Conservation (phyloP, 2,113 vertebrate genomes). For the Percina caprodes region DNA sequence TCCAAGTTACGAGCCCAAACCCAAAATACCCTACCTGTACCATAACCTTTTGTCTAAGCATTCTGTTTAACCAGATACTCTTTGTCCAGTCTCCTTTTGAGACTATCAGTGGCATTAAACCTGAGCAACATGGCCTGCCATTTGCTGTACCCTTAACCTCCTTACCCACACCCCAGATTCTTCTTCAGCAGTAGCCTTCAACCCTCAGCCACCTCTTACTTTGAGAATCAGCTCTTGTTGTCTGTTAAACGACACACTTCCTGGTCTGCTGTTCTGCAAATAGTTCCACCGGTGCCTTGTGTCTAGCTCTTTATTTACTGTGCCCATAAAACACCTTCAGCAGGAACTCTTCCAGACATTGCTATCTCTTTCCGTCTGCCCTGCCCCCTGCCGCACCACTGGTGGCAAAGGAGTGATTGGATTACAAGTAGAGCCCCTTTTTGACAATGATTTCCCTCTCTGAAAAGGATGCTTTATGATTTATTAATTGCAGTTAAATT, state of each 20-base stretch:
- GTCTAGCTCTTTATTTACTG: conserved; percentile 59
- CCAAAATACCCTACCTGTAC: neutral
- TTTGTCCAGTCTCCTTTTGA: neutral
- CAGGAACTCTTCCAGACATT: conserved; percentile 62
- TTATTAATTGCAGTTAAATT: conserved; percentile 46
- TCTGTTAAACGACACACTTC: conserved; percentile 54
- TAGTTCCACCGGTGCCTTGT: conserved; percentile 36
- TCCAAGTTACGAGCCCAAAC: conserved; percentile 14
- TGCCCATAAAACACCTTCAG: conserved; percentile 62
- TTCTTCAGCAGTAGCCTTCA: neutral
- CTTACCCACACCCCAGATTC: neutral
- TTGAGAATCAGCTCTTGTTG: conserved; percentile 51
- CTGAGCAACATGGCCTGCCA: conserved; percentile 1
- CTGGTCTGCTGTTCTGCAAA: conserved; percentile 40
- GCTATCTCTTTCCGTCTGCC: conserved; percentile 43
- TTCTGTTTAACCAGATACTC: neutral
- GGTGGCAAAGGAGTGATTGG: conserved; percentile 41
- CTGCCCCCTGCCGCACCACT: neutral
- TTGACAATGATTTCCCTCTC: conserved; percentile 50
- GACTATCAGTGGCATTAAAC: neutral
- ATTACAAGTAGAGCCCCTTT: conserved; percentile 25
- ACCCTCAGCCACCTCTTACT: conserved; percentile 8
- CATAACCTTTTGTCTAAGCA: neutral
- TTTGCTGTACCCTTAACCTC: conserved; percentile 19
- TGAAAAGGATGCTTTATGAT: conserved; percentile 56